A percentile compares a stretch with the other conserved stretches of the same genome.
Conservation (phyloP, 2,113 vertebrate species). For the Oryzias woworae region DNA sequence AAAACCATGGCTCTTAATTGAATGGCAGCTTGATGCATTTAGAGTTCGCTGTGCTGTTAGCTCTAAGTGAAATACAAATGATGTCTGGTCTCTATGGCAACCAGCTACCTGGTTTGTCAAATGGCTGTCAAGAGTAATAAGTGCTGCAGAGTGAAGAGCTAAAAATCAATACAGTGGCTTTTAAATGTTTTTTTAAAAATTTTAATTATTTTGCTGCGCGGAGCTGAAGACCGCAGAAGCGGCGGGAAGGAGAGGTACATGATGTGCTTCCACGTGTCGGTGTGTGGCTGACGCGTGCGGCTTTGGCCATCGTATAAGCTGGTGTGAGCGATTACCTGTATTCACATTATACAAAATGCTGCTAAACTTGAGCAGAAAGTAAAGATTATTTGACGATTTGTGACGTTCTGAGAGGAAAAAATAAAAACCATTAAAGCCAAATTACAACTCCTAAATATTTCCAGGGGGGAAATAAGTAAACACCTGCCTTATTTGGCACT, state of each 20-base stretch:
- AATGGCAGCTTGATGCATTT: conserved; percentile 25
- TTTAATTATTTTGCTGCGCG: conserved; percentile 14
- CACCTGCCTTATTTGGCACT: conserved; percentile 63
- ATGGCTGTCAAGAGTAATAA: conserved; percentile 34
- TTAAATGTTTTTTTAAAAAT: too few relatives aligned
- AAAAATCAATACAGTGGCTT: conserved; percentile 26
- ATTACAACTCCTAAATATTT: conserved; percentile 12
- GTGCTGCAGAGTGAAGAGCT: conserved; percentile 17
- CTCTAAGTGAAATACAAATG: conserved; percentile 46
- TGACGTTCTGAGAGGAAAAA: not conserved
- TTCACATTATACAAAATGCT: conserved; percentile 34
- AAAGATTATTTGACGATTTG: conserved; percentile 9
- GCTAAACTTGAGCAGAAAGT: conserved; percentile 24
- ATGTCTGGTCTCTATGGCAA: conserved; percentile 52
- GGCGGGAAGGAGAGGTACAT: not conserved
- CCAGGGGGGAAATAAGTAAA: conserved; percentile 18
- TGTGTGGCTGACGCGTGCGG: conserved; percentile 6
- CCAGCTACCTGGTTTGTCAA: conserved; percentile 38
- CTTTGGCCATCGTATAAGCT: conserved; percentile 49
- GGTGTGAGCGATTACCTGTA: conserved; percentile 25
- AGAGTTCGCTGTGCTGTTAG: conserved; percentile 38
- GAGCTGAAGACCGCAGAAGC: conserved; percentile 1
- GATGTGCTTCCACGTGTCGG: conserved; percentile 6
- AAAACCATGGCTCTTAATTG: conserved; percentile 33
- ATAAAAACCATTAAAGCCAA: not conserved